Percentiles rank a stretch among this genome's conserved stretches.
Evolutionary conservation across 2,888 invertebrate species (phyloP).

Genomic region (Ennomos fuscantarius): DNA sequence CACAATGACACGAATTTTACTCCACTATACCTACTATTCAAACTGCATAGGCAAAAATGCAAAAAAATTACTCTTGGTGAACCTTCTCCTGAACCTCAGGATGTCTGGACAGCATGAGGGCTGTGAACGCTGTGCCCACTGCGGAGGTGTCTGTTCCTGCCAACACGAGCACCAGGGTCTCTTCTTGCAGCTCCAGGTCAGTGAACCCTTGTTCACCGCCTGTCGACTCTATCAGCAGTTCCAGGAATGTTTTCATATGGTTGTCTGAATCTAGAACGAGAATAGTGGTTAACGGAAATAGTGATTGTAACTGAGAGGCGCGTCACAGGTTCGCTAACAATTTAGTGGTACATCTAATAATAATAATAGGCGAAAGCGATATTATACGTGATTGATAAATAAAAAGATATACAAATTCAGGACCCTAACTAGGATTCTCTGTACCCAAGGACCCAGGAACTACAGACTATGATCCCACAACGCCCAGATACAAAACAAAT

Average conservation of each 20-base stretch:
- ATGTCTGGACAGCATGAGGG: constrained; percentile 47
- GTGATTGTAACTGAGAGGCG: no score
- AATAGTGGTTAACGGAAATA: no score
- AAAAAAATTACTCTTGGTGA: constrained; percentile 50
- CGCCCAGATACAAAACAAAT: no score
- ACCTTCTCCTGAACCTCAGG: constrained; percentile 54
- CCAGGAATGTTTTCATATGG: constrained; percentile 28
- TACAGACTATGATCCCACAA: no score
- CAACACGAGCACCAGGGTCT: constrained; percentile 41
- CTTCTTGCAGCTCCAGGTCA: constrained; percentile 48
- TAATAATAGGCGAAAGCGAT: no score
- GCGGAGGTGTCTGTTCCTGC: constrained; percentile 53
- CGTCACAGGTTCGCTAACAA: no score
- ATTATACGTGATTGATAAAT: no score
- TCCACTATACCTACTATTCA: neutral
- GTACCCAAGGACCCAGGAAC: no score
- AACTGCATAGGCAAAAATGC: neutral
- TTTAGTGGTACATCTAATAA: no score
- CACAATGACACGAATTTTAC: no score
- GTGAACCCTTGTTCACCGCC: constrained; percentile 34
- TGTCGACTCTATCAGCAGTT: constrained; percentile 37
- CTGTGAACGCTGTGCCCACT: constrained; percentile 44
- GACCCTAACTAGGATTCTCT: no score
- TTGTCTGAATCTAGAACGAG: constrained; percentile 12
- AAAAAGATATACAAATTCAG: no score